A percentile compares a stretch with the other conserved stretches of the same genome.
These are phyloP conservation scores for Steinernema feltiae DNA, from an alignment of 1,140 invertebrate species.

Conservation along the genomic window DNA sequence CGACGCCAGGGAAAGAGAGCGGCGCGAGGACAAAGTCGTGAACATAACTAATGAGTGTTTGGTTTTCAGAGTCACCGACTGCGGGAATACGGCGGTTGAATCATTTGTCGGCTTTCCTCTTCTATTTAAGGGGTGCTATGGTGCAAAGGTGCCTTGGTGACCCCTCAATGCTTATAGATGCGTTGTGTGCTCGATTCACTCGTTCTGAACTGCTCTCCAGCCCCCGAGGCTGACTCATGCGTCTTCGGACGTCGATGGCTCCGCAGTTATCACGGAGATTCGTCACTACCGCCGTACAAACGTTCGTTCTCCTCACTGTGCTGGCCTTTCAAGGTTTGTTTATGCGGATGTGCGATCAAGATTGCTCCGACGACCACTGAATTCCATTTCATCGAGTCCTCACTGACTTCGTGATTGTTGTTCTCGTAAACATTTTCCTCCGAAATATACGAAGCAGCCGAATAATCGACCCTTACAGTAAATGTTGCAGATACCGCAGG, in stretches of 20 bases:
- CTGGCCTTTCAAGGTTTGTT: background rate
- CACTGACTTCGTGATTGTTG: background rate
- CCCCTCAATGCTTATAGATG: background rate
- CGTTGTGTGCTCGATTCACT: too few species aligned
- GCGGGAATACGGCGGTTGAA: too few species aligned
- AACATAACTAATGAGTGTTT: too few species aligned
- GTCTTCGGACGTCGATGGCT: background rate
- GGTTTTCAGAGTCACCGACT: too few species aligned
- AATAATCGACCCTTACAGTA: too few species aligned
- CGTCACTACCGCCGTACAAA: background rate
- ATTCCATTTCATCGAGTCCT: background rate
- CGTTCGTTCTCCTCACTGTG: background rate
- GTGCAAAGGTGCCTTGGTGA: background rate
- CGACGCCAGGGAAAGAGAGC: too few species aligned
- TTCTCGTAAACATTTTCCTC: background rate
- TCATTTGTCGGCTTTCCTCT: too few species aligned
- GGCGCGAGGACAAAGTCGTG: too few species aligned
- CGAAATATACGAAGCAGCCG: too few species aligned
- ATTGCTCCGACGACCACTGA: background rate
- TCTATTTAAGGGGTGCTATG: background rate
- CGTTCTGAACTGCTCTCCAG: background rate
- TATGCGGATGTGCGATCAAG: background rate
- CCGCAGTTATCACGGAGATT: background rate
- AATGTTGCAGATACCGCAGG: constrained; percentile 60
- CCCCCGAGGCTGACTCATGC: background rate